These are phyloP conservation scores for Brachionus sp. DNA, from an alignment of 1,140 invertebrate genomes.

Conservation along the genomic window DNA sequence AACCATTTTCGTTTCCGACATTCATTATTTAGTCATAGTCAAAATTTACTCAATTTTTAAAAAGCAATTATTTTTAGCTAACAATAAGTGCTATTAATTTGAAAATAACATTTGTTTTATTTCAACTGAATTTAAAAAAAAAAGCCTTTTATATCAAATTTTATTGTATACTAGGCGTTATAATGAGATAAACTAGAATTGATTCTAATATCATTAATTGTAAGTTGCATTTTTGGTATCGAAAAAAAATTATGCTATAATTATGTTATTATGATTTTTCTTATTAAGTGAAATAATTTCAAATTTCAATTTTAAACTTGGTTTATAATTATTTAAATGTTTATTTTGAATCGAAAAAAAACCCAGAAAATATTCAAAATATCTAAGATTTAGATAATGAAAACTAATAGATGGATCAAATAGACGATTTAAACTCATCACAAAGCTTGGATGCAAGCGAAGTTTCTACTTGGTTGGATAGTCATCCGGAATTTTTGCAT, in stretches of 20 bases:
- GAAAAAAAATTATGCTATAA: constrained; percentile 2
- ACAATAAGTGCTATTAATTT: background rate
- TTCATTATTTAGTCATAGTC: background rate
- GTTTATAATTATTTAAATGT: background rate
- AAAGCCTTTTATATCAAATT: background rate
- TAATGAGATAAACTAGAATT: background rate
- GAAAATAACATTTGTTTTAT: background rate
- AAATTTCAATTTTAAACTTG: background rate
- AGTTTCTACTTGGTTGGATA: constrained; percentile 73
- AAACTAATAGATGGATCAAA: background rate
- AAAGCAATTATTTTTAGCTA: background rate
- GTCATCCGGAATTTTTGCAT: constrained; percentile 87
- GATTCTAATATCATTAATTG: background rate
- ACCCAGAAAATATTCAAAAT: too few species aligned
- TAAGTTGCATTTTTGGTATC: background rate
- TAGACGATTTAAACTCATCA: background rate
- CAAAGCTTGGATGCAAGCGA: background rate
- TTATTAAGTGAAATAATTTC: background rate
- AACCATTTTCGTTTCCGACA: too few species aligned
- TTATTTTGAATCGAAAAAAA: too few species aligned
- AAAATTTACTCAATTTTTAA: background rate
- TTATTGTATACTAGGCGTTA: background rate
- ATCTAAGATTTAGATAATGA: background rate
- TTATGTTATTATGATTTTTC: background rate
- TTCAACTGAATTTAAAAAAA: too few species aligned